A percentile compares a stretch with the other conserved stretches of the same genome.
phyloP scores from a whole-genome alignment of 64 coral and sea anemone genomes.

The Actinia equina region DNA sequence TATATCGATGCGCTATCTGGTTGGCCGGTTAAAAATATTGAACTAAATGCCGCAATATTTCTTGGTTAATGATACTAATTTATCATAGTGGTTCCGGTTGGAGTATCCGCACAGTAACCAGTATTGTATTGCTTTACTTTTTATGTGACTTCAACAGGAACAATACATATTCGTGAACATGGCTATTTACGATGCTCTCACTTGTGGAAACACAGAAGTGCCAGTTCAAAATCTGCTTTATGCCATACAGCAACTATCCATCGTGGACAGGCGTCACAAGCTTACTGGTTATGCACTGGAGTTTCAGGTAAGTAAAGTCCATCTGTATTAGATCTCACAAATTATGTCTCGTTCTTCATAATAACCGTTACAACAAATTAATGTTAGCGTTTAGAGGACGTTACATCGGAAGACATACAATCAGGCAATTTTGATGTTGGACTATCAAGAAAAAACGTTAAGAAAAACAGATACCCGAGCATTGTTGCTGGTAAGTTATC shows the following conservation, averaged over 20 bases:
- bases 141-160: not conserved
- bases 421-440: not conserved
- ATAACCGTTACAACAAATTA: too few relatives aligned
- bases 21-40: too few relatives aligned
- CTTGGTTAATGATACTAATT: too few relatives aligned
- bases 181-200: not conserved
- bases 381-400: not conserved
- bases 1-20: too few relatives aligned
- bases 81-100: too few relatives aligned
- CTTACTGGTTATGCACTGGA: not conserved
- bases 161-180: slow-evolving; percentile 21
- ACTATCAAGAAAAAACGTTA: not conserved
- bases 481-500: not conserved
- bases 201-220: slow-evolving; percentile 21
- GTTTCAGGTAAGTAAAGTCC: not conserved
- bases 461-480: not conserved
- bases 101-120: too few relatives aligned
- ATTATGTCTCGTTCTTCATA: too few relatives aligned
- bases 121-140: too few relatives aligned
- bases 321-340: not conserved
- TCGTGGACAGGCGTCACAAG: not conserved
- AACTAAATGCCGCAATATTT: too few relatives aligned
- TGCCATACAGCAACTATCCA: not conserved
- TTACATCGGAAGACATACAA: not conserved
- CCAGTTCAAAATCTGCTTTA: not conserved